Percentiles rank a stretch among this genome's conserved stretches.
Evolutionary conservation across 2,113 vertebrate species (phyloP).

Genomic region (Melanotaenia duboulayi): DNA sequence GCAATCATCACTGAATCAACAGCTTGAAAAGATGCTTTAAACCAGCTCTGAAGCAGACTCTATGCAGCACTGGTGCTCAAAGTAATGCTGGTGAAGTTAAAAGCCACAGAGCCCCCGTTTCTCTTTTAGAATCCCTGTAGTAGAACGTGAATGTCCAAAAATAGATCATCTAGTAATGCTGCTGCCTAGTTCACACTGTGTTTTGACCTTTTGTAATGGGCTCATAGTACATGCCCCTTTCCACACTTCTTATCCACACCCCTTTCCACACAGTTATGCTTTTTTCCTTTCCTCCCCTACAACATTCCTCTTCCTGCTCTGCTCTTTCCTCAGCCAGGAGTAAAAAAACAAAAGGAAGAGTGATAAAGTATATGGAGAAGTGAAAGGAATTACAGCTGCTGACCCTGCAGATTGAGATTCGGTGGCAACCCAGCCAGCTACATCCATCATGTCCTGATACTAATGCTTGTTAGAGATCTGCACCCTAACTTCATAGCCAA

Average conservation of each 20-base stretch:
- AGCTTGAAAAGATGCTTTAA: too few relatives aligned
- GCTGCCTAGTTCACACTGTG: constrained; percentile 37
- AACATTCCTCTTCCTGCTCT: constrained; percentile 18
- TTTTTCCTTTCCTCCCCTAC: background rate
- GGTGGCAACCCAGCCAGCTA: constrained; percentile 51
- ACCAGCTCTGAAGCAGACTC: too few relatives aligned
- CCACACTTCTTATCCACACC: constrained; percentile 13
- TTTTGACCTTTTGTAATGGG: constrained; percentile 56
- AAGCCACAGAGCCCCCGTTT: constrained; percentile 16
- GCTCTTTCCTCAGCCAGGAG: background rate
- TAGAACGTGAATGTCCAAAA: constrained; percentile 14
- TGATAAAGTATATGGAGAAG: constrained; percentile 19
- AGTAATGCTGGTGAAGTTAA: constrained; percentile 33
- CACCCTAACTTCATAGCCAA: constrained; percentile 18
- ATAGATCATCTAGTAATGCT: constrained; percentile 32
- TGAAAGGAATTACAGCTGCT: constrained; percentile 44
- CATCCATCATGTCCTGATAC: constrained; percentile 68
- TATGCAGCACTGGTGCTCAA: background rate
- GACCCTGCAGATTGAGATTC: constrained; percentile 56
- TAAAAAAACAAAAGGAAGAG: background rate
- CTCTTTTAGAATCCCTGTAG: constrained; percentile 22
- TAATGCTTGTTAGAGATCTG: constrained; percentile 55
- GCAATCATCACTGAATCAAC: too few relatives aligned
- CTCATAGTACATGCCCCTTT: constrained; percentile 31
- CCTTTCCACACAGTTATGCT: constrained; percentile 25